Evolutionary conservation across 2,113 vertebrate species (phyloP).

Genomic region (Puffinus mauretanicus): DNA sequence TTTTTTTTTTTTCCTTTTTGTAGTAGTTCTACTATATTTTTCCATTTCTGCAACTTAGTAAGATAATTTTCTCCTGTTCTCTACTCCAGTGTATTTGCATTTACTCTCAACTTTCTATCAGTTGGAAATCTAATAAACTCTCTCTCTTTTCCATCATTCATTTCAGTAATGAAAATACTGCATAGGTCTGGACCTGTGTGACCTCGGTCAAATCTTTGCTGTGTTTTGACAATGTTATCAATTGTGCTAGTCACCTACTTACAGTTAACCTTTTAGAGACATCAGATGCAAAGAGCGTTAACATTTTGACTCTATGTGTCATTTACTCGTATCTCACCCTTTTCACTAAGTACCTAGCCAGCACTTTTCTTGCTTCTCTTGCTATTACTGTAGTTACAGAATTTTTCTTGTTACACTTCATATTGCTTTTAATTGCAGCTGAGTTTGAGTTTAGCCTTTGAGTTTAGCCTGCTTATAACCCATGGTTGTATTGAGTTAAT

Average conservation of each 20-base stretch:
- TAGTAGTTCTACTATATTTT: neutral
- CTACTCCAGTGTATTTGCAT: neutral
- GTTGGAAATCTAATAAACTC: neutral
- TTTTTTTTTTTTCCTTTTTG: neutral
- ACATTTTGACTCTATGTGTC: neutral
- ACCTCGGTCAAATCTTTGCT: neutral
- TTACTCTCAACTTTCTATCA: neutral
- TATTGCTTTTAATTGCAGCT: neutral
- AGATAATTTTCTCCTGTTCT: neutral
- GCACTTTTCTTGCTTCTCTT: neutral
- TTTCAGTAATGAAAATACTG: neutral
- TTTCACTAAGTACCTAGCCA: neutral
- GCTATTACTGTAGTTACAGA: neutral
- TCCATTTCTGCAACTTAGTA: neutral
- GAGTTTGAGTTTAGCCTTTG: neutral
- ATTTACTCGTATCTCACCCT: neutral
- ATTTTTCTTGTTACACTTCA: neutral
- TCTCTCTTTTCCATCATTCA: neutral
- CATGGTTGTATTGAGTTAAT: neutral
- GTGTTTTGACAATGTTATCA: neutral
- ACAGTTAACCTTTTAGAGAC: neutral
- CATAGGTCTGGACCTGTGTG: neutral
- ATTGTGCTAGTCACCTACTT: neutral
- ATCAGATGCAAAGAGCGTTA: neutral
- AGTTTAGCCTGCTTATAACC: neutral